Base-by-base conservation (phyloP, 53 echinoderm and acorn worm species). In the Luidia sarsii region DNA sequence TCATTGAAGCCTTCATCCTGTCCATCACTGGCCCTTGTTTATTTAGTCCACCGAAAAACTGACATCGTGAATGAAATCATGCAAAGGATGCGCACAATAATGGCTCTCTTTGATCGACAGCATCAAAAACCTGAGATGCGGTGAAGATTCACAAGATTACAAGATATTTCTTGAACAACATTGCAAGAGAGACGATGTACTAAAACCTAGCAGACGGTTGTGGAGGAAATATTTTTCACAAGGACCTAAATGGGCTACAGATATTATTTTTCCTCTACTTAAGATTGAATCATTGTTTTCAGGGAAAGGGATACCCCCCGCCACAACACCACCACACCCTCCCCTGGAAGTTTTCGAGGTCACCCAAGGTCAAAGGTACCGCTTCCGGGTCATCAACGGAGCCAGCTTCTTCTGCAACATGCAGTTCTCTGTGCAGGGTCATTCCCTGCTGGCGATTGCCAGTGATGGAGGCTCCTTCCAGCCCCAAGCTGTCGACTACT, bases 321-420 rank as follows among this genome's bases (percentile, higher is more conserved):
- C 29, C 48, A 46, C 13, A 35, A 46, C 10, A 10, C 68, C 2
- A 11, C 68, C 68, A 3, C 48, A 46, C 37, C 46, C 64, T 28
- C 77, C 77, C 1, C 33, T 62, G 20, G 80, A 79, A 19, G 16
- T 46, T 4, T 79, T 79, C 64, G 46, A 30, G 27, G 80, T 79
- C 2, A 7, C 8, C 7, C 31, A 24, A 27, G 48, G 32, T 30
- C 4, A 27, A 31, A 62, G 48, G n/a, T 72, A 69, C 30, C 70
- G 86, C 8, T 75, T 86, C 41, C 67, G 86, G 31, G 68, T 70
- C 7, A 86, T 86, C 50, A 86, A 73, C 57, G 65, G 75, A 14
- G 86, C 54, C 3, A 75, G 38, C 33, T 50, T 52, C 15, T 23
- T 36, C 39, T 86, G 86, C 46, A 55, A 50, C 9, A 37, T 86